Conservation (phyloP, 1,140 invertebrate genomes). For the Heliconius nattereri region DNA sequence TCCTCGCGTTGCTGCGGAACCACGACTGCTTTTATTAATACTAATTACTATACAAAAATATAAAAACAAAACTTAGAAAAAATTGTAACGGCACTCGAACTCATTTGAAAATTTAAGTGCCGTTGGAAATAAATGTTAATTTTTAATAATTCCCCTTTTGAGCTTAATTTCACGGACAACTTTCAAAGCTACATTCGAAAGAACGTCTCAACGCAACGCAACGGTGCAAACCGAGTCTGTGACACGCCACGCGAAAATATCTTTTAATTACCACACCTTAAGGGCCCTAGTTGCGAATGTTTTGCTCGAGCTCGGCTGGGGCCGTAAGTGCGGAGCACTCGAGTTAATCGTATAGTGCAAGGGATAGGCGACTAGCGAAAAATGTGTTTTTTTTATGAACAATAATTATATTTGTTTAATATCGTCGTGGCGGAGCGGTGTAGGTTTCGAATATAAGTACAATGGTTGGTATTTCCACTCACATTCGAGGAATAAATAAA, state of each 20-base stretch:
- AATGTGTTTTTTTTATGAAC: neutral
- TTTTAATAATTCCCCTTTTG: conserved; percentile 69
- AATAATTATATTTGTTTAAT: neutral
- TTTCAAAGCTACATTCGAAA: conserved; percentile 65
- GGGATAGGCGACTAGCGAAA: neutral
- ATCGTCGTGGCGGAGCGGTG: no score
- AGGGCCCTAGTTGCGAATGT: conserved; percentile 67
- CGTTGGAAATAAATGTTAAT: conserved; percentile 54
- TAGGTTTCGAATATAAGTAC: no score
- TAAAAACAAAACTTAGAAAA: conserved; percentile 8
- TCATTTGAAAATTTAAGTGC: conserved; percentile 22
- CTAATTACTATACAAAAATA: neutral
- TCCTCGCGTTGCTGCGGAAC: no score
- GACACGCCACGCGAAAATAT: conserved; percentile 70
- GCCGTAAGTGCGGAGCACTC: conserved; percentile 59
- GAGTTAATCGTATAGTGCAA: conserved; percentile 51
- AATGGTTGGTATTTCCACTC: no score
- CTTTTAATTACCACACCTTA: conserved; percentile 71
- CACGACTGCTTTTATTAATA: neutral
- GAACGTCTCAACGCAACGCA: conserved; percentile 55
- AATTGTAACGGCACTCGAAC: conserved; percentile 14
- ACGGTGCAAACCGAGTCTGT: conserved; percentile 59
- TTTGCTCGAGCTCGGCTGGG: conserved; percentile 53
- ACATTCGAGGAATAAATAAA: no score
- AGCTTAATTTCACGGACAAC: conserved; percentile 67